Percentiles rank a stretch among this genome's conserved stretches.
Evolutionary conservation across 2,113 vertebrate species (phyloP).

Genomic region (Brachirus orientalis): DNA sequence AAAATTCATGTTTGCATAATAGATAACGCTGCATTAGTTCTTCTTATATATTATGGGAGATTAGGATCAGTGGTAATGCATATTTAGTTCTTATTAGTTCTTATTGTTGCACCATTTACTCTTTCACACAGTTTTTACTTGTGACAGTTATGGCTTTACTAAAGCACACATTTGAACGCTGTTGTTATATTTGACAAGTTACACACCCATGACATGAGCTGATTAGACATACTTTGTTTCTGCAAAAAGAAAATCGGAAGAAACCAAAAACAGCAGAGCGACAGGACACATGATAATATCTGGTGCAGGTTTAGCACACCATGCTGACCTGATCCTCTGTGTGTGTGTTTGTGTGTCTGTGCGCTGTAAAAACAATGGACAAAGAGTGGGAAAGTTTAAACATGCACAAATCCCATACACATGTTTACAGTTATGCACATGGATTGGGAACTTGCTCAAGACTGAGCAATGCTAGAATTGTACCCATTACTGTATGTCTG

Average conservation of each 20-base stretch:
- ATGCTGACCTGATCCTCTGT: slow-evolving; percentile 51
- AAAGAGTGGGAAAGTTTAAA: too few relatives aligned
- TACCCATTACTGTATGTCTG: slow-evolving; percentile 3
- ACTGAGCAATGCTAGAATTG: neutral
- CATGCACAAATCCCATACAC: too few relatives aligned
- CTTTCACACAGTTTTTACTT: neutral
- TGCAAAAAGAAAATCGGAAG: slow-evolving; percentile 57
- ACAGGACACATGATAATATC: slow-evolving; percentile 61
- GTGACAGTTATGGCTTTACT: slow-evolving; percentile 11
- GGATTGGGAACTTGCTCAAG: too few relatives aligned
- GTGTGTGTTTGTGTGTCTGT: slow-evolving; percentile 41
- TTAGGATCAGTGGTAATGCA: too few relatives aligned
- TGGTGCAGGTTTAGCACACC: slow-evolving; percentile 63
- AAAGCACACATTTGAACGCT: neutral
- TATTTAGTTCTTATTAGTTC: too few relatives aligned
- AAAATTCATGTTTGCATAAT: too few relatives aligned
- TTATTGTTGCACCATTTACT: too few relatives aligned
- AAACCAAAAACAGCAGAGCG: slow-evolving; percentile 45
- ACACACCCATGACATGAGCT: slow-evolving; percentile 45
- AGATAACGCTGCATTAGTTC: too few relatives aligned
- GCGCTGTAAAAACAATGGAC: slow-evolving; percentile 56
- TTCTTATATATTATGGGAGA: too few relatives aligned
- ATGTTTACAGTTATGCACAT: too few relatives aligned
- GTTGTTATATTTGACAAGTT: slow-evolving; percentile 38
- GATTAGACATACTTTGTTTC: slow-evolving; percentile 62